Evolutionary conservation across 1,140 invertebrate genomes (phyloP).

Genomic region (Cyclina sinensis): DNA sequence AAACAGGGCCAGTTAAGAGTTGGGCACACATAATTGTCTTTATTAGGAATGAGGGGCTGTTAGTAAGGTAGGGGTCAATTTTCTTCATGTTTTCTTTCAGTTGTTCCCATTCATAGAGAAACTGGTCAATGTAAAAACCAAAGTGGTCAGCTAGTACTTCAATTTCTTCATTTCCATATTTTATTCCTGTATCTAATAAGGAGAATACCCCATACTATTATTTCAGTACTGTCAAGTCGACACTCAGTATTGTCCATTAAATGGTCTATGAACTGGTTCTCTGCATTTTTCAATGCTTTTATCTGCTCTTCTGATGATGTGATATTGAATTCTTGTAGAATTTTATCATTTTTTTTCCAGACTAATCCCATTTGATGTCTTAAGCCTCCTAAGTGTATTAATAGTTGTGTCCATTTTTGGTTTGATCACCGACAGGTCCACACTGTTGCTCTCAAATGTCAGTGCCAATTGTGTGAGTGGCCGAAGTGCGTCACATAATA

Average conservation of each 20-base stretch:
- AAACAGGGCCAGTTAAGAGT: not conserved
- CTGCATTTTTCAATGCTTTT: constrained; percentile 21
- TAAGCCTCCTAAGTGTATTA: too few species aligned
- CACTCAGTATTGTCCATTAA: not conserved
- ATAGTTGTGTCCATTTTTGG: too few species aligned
- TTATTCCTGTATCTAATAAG: not conserved
- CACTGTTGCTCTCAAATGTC: too few species aligned
- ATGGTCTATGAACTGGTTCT: constrained; percentile 10
- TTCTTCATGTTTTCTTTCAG: not conserved
- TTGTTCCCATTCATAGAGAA: constrained; percentile 8
- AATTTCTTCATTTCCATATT: constrained; percentile 27
- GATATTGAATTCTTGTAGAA: not conserved
- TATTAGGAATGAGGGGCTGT: not conserved
- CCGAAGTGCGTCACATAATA: too few species aligned
- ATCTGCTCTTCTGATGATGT: not conserved
- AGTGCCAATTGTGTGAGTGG: too few species aligned
- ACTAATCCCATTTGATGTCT: too few species aligned
- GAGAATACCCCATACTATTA: not conserved
- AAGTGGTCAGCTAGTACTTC: constrained; percentile 5
- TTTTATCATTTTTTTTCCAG: not conserved
- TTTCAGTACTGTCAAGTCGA: not conserved
- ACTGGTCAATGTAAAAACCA: constrained; percentile 1
- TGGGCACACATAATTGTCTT: not conserved
- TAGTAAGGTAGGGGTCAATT: not conserved
- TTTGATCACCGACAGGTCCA: too few species aligned